phyloP scores from a whole-genome alignment of 2,888 invertebrate genomes.

The Pyrrhosoma nymphula region DNA sequence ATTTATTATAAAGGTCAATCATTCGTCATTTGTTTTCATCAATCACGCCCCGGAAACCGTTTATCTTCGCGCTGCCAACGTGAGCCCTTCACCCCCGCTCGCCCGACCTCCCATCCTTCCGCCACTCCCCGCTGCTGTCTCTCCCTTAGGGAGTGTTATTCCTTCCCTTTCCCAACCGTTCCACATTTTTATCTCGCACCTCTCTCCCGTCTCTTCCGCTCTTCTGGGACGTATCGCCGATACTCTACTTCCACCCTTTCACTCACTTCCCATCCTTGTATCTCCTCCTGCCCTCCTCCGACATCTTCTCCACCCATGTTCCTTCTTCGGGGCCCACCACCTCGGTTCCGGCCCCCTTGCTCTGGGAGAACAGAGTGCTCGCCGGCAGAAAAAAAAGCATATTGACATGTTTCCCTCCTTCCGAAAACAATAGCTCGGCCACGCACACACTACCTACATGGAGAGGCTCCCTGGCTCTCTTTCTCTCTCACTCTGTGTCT shows the following conservation, averaged over 20 bases:
- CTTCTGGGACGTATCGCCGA: not conserved
- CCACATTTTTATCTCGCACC: constrained; percentile 14
- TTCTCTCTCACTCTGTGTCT: too few species aligned
- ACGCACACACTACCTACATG: not conserved
- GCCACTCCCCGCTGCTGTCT: not conserved
- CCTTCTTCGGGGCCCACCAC: not conserved
- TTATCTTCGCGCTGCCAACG: not conserved
- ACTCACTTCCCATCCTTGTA: not conserved
- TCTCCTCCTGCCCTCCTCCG: not conserved
- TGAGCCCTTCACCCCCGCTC: not conserved
- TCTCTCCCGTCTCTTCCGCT: not conserved
- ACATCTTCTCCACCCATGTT: not conserved
- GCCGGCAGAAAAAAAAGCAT: constrained; percentile 36
- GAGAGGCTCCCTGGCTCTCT: not conserved
- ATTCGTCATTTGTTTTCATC: constrained; percentile 24
- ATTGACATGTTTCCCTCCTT: constrained; percentile 57
- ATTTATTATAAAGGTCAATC: constrained; percentile 17
- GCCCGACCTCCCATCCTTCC: not conserved
- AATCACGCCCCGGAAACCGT: not conserved
- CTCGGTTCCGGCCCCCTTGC: not conserved
- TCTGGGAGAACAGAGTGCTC: not conserved
- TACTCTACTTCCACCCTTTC: not conserved
- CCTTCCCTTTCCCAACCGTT: not conserved
- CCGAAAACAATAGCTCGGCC: constrained; percentile 44
- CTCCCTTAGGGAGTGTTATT: not conserved